Evolutionary conservation across 2,797 vertebrate species (phyloP), one percentile per base, ranked within the genome.

Genomic region (Falco naumanni): DNA sequence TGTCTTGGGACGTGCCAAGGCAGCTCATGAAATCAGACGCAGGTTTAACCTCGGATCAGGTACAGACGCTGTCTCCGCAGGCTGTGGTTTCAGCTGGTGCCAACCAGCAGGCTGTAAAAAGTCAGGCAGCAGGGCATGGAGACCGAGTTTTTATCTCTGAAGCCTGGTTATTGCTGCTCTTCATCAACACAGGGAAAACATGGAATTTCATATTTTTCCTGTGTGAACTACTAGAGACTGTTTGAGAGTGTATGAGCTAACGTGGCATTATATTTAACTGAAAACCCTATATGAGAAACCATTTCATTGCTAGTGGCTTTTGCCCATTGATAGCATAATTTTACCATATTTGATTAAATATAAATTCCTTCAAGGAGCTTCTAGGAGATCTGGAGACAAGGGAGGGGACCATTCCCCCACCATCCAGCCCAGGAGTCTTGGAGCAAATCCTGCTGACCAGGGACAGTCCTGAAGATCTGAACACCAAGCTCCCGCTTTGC

Each of bases 321-420:
- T 69, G 54, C 39, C 45, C 64, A 11, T 2, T 37, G 7, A 19
- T 14, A 66, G 28, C 10, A 56, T 31, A 5, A 47, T 43, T 69
- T 77, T 28, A 26, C 31, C 8, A 5, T 37, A 39, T 59, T 75
- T 60, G 9, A 74, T 34, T 34, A 68, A 88, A 33, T 16, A 26
- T 7, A 25, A 21, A 53, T 85, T 64, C 65, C 10, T 94, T 96
- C 59, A 89, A 96, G 97, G 70, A 48, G 25, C 19, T 79, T 69
- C 29, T 71, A 24, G 41, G 41, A 29, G 39, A 54, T 89, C 69
- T 70, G 77, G 87, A 94, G 53, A 29, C 22, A 48, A 28, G 8
- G 22, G 74, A 39, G 33, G 75, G 56, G 78, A 37, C 5, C 9
- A 5, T 16, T 24, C 43, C 57, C 28, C 7, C 3, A 3, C 39